These are phyloP conservation scores for Parnassius apollo DNA, from an alignment of 2,888 invertebrate genomes.

Conservation along the genomic window DNA sequence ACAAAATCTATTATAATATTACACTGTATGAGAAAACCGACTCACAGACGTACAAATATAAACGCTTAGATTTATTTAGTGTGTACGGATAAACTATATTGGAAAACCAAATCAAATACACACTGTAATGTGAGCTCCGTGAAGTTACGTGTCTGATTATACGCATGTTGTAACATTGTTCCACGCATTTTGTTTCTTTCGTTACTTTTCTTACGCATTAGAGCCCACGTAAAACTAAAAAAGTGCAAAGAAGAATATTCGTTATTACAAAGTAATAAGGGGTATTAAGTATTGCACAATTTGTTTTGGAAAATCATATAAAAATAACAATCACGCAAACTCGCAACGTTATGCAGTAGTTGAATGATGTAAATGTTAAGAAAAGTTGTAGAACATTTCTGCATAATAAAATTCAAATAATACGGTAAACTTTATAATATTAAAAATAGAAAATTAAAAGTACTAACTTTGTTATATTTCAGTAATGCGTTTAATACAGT, in stretches of 20 bases:
- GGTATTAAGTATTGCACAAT: not conserved
- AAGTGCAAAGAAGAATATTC: not conserved
- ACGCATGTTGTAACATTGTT: slow-evolving; percentile 9
- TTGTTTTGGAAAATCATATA: slow-evolving; percentile 14
- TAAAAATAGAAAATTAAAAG: no score
- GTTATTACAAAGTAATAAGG: not conserved
- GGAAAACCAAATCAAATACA: no score
- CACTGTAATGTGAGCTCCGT: no score
- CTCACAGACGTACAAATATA: no score
- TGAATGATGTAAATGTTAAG: slow-evolving; percentile 3
- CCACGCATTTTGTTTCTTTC: slow-evolving; percentile 12
- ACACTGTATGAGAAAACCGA: no score
- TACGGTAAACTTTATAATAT: no score
- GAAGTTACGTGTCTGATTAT: not conserved
- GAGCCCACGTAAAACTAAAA: not conserved
- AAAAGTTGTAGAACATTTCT: not conserved
- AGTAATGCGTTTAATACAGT: no score
- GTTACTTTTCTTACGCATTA: slow-evolving; percentile 6
- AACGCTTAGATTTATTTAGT: no score
- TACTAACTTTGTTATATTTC: no score
- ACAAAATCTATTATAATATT: no score
- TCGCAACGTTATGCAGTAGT: slow-evolving; percentile 16
- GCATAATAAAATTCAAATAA: not conserved
- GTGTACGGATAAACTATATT: no score
- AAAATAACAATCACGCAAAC: slow-evolving; percentile 10